These are phyloP conservation scores for Vulpes ferrilata DNA, from an alignment of 2,113 vertebrate genomes.

Conservation along the genomic window DNA sequence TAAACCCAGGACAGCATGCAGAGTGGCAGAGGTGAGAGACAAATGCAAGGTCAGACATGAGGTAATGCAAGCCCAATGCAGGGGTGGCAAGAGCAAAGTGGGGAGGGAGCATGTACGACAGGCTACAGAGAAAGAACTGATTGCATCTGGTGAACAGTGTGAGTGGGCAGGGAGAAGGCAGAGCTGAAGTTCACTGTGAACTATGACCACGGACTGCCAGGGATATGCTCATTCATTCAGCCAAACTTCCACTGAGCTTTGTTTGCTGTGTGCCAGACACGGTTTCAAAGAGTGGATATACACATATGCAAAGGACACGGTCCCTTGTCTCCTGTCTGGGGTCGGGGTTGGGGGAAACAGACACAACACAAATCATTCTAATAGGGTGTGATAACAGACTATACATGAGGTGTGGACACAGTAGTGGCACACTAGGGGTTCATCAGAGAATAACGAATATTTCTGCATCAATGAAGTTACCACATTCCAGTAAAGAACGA, in stretches of 20 bases:
- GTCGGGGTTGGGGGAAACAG: neutral
- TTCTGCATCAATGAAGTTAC: neutral
- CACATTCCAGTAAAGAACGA: neutral
- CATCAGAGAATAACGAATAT: neutral
- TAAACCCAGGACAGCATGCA: neutral
- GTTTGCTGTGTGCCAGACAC: neutral
- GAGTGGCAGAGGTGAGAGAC: neutral
- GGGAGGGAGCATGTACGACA: neutral
- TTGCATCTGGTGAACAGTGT: fast-evolving
- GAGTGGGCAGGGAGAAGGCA: neutral
- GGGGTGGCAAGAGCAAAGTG: too few relatives aligned
- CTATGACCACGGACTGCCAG: fast-evolving
- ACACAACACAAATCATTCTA: neutral
- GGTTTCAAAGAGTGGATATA: neutral
- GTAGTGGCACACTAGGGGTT: neutral
- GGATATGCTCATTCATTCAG: neutral
- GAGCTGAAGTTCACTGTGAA: neutral
- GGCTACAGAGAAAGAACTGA: neutral
- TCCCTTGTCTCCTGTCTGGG: neutral
- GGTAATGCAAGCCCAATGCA: neutral
- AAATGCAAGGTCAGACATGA: neutral
- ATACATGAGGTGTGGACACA: neutral
- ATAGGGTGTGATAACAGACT: neutral
- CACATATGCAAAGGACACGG: neutral
- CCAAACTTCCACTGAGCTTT: neutral